phyloP scores from a whole-genome alignment of 2,888 invertebrate genomes.

The Scelioninae gen. 2 region DNA sequence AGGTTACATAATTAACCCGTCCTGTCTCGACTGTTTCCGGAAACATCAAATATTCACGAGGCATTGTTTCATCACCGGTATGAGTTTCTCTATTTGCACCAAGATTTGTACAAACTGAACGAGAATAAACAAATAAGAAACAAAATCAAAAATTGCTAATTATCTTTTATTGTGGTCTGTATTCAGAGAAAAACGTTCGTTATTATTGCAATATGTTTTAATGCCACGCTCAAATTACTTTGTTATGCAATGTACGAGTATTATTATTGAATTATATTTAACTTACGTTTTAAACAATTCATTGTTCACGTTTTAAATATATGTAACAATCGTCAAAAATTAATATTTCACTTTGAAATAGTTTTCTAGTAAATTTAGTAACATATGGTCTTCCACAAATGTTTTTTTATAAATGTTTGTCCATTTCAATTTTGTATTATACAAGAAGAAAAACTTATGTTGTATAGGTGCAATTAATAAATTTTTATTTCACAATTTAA shows the following conservation, averaged over 20 bases:
- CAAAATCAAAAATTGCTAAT: conserved; percentile 43
- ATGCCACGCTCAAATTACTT: conserved; percentile 35
- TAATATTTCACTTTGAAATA: too few relatives aligned
- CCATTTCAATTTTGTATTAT: too few relatives aligned
- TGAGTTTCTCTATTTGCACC: conserved; percentile 50
- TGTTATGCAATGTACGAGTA: conserved; percentile 33
- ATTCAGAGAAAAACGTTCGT: conserved; percentile 43
- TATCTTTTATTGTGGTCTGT: conserved; percentile 47
- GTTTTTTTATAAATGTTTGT: too few relatives aligned
- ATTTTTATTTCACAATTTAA: too few relatives aligned
- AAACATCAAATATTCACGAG: conserved; percentile 58
- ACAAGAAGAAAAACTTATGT: too few relatives aligned
- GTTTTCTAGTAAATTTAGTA: too few relatives aligned
- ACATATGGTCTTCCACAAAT: too few relatives aligned
- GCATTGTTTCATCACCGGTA: conserved; percentile 54
- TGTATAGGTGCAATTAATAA: too few relatives aligned
- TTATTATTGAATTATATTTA: too few relatives aligned
- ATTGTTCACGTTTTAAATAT: too few relatives aligned
- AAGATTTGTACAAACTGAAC: conserved; percentile 46
- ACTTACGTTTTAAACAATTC: too few relatives aligned
- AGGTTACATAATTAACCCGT: conserved; percentile 59
- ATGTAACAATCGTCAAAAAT: too few relatives aligned
- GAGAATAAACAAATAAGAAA: conserved; percentile 16
- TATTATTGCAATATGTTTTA: conserved; percentile 33
- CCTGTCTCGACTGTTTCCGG: conserved; percentile 53